Percentiles rank a stretch among this genome's conserved stretches.
Evolutionary conservation across 1,140 invertebrate species (phyloP).

Genomic region (Drosophila baimaii): DNA sequence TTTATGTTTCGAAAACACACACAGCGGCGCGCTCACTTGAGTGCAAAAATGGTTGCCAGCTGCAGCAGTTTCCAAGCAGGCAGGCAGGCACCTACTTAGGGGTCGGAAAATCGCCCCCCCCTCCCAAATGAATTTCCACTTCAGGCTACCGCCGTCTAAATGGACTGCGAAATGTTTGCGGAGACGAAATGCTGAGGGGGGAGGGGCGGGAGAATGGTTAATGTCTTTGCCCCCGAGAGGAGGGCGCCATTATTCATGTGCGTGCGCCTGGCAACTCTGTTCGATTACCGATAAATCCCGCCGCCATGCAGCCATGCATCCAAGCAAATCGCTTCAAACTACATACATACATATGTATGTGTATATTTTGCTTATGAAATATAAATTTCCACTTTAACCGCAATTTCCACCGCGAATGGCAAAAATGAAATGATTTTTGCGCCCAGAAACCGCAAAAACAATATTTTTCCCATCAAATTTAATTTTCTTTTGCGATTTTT

Average conservation of each 20-base stretch:
- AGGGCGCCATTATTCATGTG: conserved; percentile 44
- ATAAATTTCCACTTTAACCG: conserved; percentile 55
- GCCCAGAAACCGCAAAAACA: conserved; percentile 62
- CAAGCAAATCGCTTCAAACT: conserved; percentile 12
- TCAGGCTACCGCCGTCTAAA: conserved; percentile 52
- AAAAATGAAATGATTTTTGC: conserved; percentile 67
- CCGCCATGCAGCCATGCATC: conserved; percentile 12
- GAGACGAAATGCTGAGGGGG: neutral
- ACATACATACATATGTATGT: too few species aligned
- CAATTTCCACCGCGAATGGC: conserved; percentile 54
- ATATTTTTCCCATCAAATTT: conserved; percentile 62
- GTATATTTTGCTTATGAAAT: conserved; percentile 34
- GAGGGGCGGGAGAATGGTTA: conserved; percentile 21
- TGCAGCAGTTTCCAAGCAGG: conserved; percentile 30
- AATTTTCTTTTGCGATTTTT: conserved; percentile 26
- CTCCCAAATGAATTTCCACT: conserved; percentile 22
- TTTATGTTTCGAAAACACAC: conserved; percentile 44
- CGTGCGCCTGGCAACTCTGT: conserved; percentile 33
- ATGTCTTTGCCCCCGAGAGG: conserved; percentile 15
- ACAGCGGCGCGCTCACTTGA: conserved; percentile 44
- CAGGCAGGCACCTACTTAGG: conserved; percentile 1
- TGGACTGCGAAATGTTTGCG: conserved; percentile 59
- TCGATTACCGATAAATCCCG: conserved; percentile 38
- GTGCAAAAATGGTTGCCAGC: conserved; percentile 70
- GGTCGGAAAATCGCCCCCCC: too few species aligned